Evolutionary conservation across 2,888 invertebrate genomes (phyloP).

Genomic region (Drosophila paramelanica): DNA sequence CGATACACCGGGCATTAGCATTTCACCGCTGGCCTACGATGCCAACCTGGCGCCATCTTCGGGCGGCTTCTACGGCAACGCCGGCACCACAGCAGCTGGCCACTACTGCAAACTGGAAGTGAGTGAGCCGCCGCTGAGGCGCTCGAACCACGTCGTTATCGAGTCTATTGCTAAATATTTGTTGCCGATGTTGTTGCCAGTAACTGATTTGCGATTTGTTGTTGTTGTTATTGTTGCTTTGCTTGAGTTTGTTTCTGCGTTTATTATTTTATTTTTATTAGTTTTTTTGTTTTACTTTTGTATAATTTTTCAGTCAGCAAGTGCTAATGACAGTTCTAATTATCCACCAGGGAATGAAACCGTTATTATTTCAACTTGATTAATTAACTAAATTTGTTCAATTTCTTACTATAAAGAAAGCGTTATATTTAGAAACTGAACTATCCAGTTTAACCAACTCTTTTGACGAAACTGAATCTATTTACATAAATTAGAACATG

Average conservation of each 20-base stretch:
- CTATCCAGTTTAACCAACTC: no score
- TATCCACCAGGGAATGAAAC: conserved; percentile 42
- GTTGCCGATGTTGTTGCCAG: conserved; percentile 35
- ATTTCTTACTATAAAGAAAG: no score
- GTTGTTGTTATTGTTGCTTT: conserved; percentile 45
- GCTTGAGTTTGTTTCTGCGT: conserved; percentile 40
- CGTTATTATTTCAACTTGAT: neutral
- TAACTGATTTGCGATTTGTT: conserved; percentile 46
- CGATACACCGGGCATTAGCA: conserved; percentile 79
- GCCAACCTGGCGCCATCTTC: conserved; percentile 36
- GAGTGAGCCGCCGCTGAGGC: conserved; percentile 54
- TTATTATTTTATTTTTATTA: conserved; percentile 4
- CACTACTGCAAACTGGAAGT: conserved; percentile 80
- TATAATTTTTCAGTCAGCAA: conserved; percentile 10
- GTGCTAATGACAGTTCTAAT: conserved; percentile 1
- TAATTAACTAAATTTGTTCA: no score
- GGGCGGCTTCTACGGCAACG: conserved; percentile 21
- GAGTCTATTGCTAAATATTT: conserved; percentile 3
- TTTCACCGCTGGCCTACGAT: conserved; percentile 63
- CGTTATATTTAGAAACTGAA: no score
- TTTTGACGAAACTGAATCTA: neutral
- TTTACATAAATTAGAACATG: neutral
- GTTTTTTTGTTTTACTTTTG: neutral
- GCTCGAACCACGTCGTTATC: conserved; percentile 3
- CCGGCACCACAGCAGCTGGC: conserved; percentile 23